Evolutionary conservation across 2,888 invertebrate species (phyloP), one percentile per base, ranked within the genome.

Genomic region (Amaurobius ferox): DNA sequence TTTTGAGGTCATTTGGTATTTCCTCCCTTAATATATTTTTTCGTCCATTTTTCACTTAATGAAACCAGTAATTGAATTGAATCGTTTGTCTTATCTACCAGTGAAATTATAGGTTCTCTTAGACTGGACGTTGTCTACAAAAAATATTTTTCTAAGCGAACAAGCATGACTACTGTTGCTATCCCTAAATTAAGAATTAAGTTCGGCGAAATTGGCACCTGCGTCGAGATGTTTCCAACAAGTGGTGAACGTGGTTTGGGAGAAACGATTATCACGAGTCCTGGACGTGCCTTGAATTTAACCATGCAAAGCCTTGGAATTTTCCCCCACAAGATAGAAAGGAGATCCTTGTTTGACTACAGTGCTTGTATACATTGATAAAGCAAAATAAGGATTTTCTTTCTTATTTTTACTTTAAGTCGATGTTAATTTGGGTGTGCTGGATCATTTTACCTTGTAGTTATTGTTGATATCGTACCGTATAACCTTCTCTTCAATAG

Each of bases 201-300:
- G 55, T 55, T 23, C 11, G 3, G 19, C 19, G 11, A 23, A 55
- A 55, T 55, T 23, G 23, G 55, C 23, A 23, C 55, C 16, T 55
- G 55, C 55, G 23, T 55, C 23, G 23, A 23, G 23, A 55, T 23
- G 23, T 55, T 6, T 55, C 23, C 55, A 55, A 23, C 5, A 5
- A 55, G 23, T 23, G 1, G 1, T 3, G 23, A 55, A 23, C 55
- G 55, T n/a, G 19, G 19, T 55, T 55, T 55, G 19, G 55, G 23
- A 55, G 16, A 23, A 11, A 3, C 3, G 23, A 55, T 55, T 64
- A 79, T 80, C 80, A 67, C 73, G 73, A 80, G 55, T 55, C 67
- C n/a, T 23, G 30, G 32, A 73, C 80, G 80, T 80, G 80, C 44
- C 30, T 73, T 13, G 80, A 44, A 79, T 79, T 70, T 70, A 30